Percentiles rank a stretch among this genome's conserved stretches.
Conservation (phyloP, 2,888 invertebrate genomes). For the Drosophila prolongata region DNA sequence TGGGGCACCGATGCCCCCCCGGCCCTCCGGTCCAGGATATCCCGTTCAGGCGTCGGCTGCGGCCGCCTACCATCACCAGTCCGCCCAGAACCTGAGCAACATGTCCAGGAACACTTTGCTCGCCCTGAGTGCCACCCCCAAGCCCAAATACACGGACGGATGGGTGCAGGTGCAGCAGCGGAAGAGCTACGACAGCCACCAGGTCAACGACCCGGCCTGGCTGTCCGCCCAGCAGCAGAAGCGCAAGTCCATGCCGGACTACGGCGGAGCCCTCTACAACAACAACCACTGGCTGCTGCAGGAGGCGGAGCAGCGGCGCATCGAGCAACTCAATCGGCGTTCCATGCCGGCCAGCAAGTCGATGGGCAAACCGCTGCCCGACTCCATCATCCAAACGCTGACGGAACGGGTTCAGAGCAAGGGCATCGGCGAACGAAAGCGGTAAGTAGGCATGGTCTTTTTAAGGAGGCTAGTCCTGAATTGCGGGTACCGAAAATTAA, state of each 20-base stretch:
- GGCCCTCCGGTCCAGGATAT: conserved; percentile 36
- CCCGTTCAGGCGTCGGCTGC: conserved; percentile 47
- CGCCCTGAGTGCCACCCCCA: conserved; percentile 90
- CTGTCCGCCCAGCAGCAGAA: conserved; percentile 89
- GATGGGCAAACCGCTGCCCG: conserved; percentile 88
- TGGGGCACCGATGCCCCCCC: conserved; percentile 52
- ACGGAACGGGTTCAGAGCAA: conserved; percentile 89
- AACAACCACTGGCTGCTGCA: conserved; percentile 95
- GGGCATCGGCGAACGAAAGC: conserved; percentile 85
- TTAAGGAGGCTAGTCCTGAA: not conserved
- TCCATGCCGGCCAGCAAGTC: conserved; percentile 66
- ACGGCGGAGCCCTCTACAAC: conserved; percentile 85
- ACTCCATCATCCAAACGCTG: conserved; percentile 89
- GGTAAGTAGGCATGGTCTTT: conserved; percentile 75
- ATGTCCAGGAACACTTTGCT: conserved; percentile 90
- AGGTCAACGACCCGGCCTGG: conserved; percentile 81
- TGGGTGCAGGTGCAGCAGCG: conserved; percentile 84
- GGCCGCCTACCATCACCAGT: conserved; percentile 75
- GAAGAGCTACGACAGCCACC: conserved; percentile 73
- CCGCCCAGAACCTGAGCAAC: conserved; percentile 83
- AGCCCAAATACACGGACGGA: conserved; percentile 88
- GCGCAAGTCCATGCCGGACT: conserved; percentile 86
- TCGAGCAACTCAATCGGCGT: conserved; percentile 81
- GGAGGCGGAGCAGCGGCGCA: conserved; percentile 95
- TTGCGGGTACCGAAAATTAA: too few species aligned